Conservation (phyloP, 1,140 invertebrate genomes). For the Drosophila pseudoananassae region DNA sequence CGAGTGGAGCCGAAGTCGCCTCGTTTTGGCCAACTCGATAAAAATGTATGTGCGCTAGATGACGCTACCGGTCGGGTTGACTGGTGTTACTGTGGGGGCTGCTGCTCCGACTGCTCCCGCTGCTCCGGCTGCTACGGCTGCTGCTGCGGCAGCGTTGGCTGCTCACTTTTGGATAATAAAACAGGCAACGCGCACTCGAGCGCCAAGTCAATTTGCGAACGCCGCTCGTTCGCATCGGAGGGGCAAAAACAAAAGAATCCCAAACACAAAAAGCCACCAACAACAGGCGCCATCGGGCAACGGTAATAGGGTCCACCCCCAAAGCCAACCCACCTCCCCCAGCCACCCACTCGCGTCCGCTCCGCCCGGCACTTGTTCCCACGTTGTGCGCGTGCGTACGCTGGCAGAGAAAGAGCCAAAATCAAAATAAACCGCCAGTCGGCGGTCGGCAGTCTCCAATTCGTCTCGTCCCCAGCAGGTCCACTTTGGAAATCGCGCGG, state of each 20-base stretch:
- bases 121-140: conserved; percentile 25
- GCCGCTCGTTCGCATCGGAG: conserved; percentile 74
- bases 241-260: conserved; percentile 48
- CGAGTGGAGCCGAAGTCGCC: conserved; percentile 36
- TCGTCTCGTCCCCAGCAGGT: conserved; percentile 70
- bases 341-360: conserved; percentile 1
- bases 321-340: neutral
- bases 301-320: conserved; percentile 27
- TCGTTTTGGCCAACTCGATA: conserved; percentile 71
- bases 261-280: conserved; percentile 17
- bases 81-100: conserved; percentile 20
- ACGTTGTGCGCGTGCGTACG: conserved; percentile 48
- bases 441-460: conserved; percentile 63
- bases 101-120: neutral
- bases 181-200: conserved; percentile 79
- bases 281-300: conserved; percentile 28
- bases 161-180: conserved; percentile 81
- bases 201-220: conserved; percentile 81
- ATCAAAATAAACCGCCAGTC: conserved; percentile 55
- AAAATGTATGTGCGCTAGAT: conserved; percentile 77
- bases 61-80: conserved; percentile 64
- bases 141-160: conserved; percentile 44
- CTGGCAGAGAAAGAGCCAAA: conserved; percentile 26
- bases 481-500: conserved; percentile 42
- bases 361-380: conserved; percentile 26